Conservation (phyloP, 1,140 invertebrate species). For the Matsumurasca onukii region DNA sequence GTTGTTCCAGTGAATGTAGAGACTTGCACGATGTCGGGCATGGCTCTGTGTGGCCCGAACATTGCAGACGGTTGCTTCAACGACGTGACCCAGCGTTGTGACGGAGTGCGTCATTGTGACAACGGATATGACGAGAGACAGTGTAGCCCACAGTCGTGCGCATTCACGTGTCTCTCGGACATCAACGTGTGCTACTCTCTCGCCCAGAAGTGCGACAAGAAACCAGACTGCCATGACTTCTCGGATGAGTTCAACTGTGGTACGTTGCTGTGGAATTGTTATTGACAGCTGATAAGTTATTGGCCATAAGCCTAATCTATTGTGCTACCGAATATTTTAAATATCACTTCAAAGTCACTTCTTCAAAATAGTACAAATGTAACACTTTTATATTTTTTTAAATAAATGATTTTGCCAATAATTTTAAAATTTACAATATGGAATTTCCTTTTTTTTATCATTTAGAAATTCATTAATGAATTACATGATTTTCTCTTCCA, state of each 20-base stretch:
- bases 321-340: too few relatives aligned
- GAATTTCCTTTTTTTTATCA: too few relatives aligned
- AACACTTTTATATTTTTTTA: too few relatives aligned
- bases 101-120: constrained; percentile 18
- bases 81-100: constrained; percentile 29
- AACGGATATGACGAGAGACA: constrained; percentile 23
- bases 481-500: too few relatives aligned
- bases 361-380: too few relatives aligned
- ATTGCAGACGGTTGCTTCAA: constrained; percentile 18
- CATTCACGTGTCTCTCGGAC: too few relatives aligned
- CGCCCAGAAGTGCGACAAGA: constrained; percentile 36
- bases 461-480: too few relatives aligned
- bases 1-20: constrained; percentile 13
- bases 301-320: too few relatives aligned
- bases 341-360: too few relatives aligned
- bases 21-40: background rate
- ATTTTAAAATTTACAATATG: too few relatives aligned
- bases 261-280: constrained; percentile 40
- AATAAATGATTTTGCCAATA: too few relatives aligned
- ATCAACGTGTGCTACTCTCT: constrained; percentile 16
- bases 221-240: constrained; percentile 47
- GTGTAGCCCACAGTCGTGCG: constrained; percentile 6
- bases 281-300: too few relatives aligned
- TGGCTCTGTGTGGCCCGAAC: constrained; percentile 2
- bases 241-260: constrained; percentile 49